Evolutionary conservation across 1,140 invertebrate species (phyloP), one percentile per base, ranked within the genome.

Genomic region (Drosophila sp.): DNA sequence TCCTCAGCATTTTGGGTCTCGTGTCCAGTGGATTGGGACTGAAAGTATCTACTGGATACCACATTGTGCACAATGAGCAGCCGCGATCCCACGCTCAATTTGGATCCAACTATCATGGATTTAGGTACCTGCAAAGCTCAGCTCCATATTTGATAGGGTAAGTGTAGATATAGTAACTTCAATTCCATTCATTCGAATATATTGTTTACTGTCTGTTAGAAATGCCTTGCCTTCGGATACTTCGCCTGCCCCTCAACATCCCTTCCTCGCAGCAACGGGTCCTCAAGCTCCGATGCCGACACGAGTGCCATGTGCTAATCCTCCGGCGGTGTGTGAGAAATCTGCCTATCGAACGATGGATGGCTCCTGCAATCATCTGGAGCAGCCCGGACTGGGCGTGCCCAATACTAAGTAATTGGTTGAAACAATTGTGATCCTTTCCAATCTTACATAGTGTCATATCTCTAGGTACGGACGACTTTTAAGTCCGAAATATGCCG

Each of bases 361-460:
- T 90, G 97, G 97, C 0, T 95, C 96, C 0, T 98, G 97, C 86
- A 98, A 98, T 90, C 97, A 98, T 91, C 81, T 96, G 4, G 81
- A 93, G 27, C 94, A 95, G 77, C 95, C 96, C 0, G 93, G 92
- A 0, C 94, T 95, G 93, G 97, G 97, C 3, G 94, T 94, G 61
- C 94, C 96, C 0, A 94, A 94, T 36, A 67, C 51, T n/a, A 89
- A 36, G 81, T 86, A 51, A 61, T 7, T n/a, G 1, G 7, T 2
- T n/a, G 4, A 3, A 0, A 3, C 7, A 0, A 2, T 1, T 13
- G 4, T 8, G 7, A 25, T 0, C 2, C 7, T 56, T 56, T 4
- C n/a, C 36, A 1, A 11, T 9, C 18, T 56, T 13, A 38, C 6
- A 2, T n/a, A n/a, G 34, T 14, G 4, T 3, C 4, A 46, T 11